Evolutionary conservation across 2,113 vertebrate genomes (phyloP), one percentile per base, ranked within the genome.

Genomic region (Brachypodius melanocephalos): DNA sequence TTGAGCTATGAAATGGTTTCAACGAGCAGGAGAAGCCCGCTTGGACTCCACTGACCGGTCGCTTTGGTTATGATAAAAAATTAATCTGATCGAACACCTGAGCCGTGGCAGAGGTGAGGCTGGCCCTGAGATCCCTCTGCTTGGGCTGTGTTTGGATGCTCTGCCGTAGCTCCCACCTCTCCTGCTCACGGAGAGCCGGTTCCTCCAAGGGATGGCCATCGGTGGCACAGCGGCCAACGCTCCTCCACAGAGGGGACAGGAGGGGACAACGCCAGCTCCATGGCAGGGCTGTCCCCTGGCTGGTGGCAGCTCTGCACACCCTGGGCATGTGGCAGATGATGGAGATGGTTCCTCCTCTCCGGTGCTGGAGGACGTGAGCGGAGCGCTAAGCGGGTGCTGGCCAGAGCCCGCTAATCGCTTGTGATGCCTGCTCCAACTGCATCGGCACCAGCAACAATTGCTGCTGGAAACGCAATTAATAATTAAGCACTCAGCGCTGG

Each of bases 11-110:
- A 97, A 97, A 97, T 9, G 32, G 91, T 97, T 96, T 98, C 97
- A 97, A 73, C 96, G 98, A 97, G 95, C 89, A 94, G 97, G 96
- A 97, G 96, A 96, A 97, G 80, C 86, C 96, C 14, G 29, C 97
- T 97, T 96, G 96, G 95, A 96, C 96, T 94, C 96, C 93, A 95
- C 94, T 97, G 98, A 96, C 97, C 96, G 91, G 71, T 94, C 90
- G 72, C 91, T 96, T 95, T 75, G 89, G 67, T 86, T 54, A 45
- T 92, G 92, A 94, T 96, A 97, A 93, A 93, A 97, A 97, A 98
- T 97, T 95, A 97, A 97, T 98, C 96, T 94, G 88, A 89, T 90
- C 26, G 18, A 94, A 74, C 87, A 82, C 85, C 90, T 92, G 63
- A 89, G 68, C 83, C 18, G 14, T 59, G 76, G 74, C 58, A 72